Evolutionary conservation across 2,113 vertebrate species (phyloP), one percentile per base, ranked within the genome.

Genomic region (Stomatorhinus ivindoensis): DNA sequence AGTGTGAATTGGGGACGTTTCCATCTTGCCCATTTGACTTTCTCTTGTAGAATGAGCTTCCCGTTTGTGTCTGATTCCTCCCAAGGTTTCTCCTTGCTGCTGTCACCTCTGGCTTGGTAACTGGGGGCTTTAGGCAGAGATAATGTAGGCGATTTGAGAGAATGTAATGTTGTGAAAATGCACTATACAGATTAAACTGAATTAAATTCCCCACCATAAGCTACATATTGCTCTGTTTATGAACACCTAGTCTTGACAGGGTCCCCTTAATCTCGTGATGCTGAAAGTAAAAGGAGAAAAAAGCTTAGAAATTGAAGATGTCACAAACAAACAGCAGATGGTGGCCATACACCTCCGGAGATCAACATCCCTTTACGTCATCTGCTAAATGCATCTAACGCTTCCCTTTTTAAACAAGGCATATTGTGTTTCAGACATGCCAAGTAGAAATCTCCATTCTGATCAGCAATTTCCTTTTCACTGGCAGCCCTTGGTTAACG

Each of bases 381-480:
- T 85, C 88, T 90, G 89, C 85, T 86, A 90, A 83, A 90, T 55
- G 39, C 83, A 89, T 90, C 87, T 48, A 50, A 31, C 31, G 21
- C 19, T 69, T 44, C n/a, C 53, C 13, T 84, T 58, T 89, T 89
- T 50, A 82, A 83, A 84, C 76, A 86, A 89, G 39, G n/a, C 44
- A 53, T 86, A 76, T 53, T 35, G 35, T n/a, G 88, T 90, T 90
- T 85, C 51, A 61, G 88, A 47, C 27, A 61, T n/a, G 10, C 21
- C n/a, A 73, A 73, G 48, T 17, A 88, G 46, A 80, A 89, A 82
- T 80, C 24, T 51, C 31, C 4, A 11, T 47, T 27, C 48, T 84
- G 69, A 76, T 51, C 88, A 31, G 73, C 27, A 89, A 24, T 83
- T 89, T 83, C 19, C 35, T 82, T 53, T 55, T 27, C 19, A 55